Evolutionary conservation across 2,797 vertebrate genomes (phyloP).

Genomic region (Heliangelus exortis): DNA sequence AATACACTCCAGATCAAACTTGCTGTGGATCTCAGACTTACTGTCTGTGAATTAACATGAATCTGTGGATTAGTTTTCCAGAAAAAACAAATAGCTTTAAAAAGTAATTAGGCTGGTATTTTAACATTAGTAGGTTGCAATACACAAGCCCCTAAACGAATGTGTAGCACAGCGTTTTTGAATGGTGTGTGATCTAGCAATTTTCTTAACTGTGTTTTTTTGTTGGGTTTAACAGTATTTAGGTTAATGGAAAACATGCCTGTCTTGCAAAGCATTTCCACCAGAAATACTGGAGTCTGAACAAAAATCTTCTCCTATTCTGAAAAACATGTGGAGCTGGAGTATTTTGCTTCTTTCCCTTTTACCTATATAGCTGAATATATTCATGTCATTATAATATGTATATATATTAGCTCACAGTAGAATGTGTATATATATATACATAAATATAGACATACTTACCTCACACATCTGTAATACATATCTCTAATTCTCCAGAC

Average conservation of each 20-base stretch:
- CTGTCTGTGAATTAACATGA: constrained; percentile 2
- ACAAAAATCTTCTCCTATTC: constrained; percentile 72
- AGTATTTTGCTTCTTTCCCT: neutral
- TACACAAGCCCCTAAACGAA: neutral
- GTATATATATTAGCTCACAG: neutral
- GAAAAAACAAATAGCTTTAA: constrained; percentile 5
- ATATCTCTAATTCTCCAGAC: neutral
- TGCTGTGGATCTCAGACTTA: constrained; percentile 32
- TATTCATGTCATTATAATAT: neutral
- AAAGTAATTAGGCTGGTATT: constrained; percentile 1
- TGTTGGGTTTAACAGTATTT: constrained; percentile 64
- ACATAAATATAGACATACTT: neutral
- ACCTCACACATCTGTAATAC: neutral
- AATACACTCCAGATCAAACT: neutral
- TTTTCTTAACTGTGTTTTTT: constrained; percentile 65
- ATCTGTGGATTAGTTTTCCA: constrained; percentile 2
- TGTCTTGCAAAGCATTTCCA: constrained; percentile 72
- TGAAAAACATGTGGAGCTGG: constrained; percentile 37
- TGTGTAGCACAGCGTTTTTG: neutral
- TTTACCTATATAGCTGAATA: neutral
- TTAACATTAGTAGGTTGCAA: neutral
- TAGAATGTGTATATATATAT: neutral
- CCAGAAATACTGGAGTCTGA: constrained; percentile 69
- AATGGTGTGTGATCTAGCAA: constrained; percentile 13
- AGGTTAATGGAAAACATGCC: constrained; percentile 76